Conservation (phyloP, 2,888 invertebrate genomes). For the Amiota mariae region DNA sequence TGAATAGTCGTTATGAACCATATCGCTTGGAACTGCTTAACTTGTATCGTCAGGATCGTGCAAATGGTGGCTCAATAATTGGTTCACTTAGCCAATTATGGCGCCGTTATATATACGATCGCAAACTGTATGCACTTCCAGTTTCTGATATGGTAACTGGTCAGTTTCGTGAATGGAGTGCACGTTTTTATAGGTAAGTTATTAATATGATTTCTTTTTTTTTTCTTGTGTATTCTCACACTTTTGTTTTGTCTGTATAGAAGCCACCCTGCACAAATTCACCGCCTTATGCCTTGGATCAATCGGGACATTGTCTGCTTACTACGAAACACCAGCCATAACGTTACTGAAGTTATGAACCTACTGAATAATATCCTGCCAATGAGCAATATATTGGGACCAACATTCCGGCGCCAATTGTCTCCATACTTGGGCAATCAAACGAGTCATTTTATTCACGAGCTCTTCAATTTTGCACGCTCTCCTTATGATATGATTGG, state of each 20-base stretch:
- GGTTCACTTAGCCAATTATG: conserved; percentile 69
- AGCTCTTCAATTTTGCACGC: conserved; percentile 88
- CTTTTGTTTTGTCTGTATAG: conserved; percentile 73
- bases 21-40: conserved; percentile 66
- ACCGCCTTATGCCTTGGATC: conserved; percentile 90
- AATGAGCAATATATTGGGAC: conserved; percentile 76
- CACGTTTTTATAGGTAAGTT: conserved; percentile 83
- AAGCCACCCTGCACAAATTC: conserved; percentile 85
- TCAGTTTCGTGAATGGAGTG: conserved; percentile 82
- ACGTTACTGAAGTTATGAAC: conserved; percentile 80
- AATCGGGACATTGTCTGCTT: conserved; percentile 86
- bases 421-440: conserved; percentile 80
- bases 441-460: conserved; percentile 92
- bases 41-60: conserved; percentile 62
- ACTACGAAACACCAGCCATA: conserved; percentile 77
- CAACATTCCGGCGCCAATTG: conserved; percentile 81
- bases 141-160: conserved; percentile 80
- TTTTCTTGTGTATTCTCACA: background rate
- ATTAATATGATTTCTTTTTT: background rate
- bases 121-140: conserved; percentile 83
- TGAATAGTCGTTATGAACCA: conserved; percentile 53
- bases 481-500: conserved; percentile 90
- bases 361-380: conserved; percentile 82
- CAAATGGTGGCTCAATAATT: conserved; percentile 45
- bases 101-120: conserved; percentile 83